Percentiles rank a stretch among this genome's conserved stretches.
Evolutionary conservation across 2,797 vertebrate genomes (phyloP).

Genomic region (Rhodeus uyekii): DNA sequence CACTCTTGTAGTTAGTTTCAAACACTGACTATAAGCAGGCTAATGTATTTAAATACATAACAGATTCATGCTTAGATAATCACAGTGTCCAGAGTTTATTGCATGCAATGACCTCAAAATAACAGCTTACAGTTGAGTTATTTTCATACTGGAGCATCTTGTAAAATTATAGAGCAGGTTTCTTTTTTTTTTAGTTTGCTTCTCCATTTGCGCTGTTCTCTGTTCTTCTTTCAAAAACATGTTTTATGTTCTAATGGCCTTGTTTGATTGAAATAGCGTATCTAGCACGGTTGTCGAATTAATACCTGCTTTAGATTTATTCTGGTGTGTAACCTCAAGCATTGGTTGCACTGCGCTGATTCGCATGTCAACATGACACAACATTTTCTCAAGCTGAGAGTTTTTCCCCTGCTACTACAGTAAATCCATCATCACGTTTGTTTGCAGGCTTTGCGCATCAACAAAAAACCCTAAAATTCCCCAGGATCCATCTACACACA

Average conservation of each 20-base stretch:
- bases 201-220: constrained; percentile 21
- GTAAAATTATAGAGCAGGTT: constrained; percentile 39
- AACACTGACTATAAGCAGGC: constrained; percentile 7
- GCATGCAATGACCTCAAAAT: constrained; percentile 35
- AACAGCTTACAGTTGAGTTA: constrained; percentile 30
- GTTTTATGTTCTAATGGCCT: constrained; percentile 23
- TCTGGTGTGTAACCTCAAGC: constrained; percentile 29
- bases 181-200: constrained; percentile 8
- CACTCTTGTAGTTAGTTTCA: neutral
- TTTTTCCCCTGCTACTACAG: constrained; percentile 26
- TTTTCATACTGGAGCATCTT: constrained; percentile 24
- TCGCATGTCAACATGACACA: constrained; percentile 4
- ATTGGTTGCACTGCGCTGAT: constrained; percentile 9
- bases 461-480: constrained; percentile 13
- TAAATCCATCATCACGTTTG: constrained; percentile 26
- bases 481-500: constrained; percentile 25
- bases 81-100: constrained; percentile 8
- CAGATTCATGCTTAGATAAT: constrained; percentile 7
- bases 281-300: constrained; percentile 24
- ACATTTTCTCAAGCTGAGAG: constrained; percentile 10
- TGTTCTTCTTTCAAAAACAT: constrained; percentile 38
- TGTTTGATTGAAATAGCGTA: constrained; percentile 18
- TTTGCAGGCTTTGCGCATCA: constrained; percentile 9
- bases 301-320: constrained; percentile 36
- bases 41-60: constrained; percentile 22